A percentile compares a stretch with the other conserved stretches of the same genome.
These are phyloP conservation scores for Malthinus flaveolus DNA, from an alignment of 2,888 invertebrate species.

Conservation along the genomic window DNA sequence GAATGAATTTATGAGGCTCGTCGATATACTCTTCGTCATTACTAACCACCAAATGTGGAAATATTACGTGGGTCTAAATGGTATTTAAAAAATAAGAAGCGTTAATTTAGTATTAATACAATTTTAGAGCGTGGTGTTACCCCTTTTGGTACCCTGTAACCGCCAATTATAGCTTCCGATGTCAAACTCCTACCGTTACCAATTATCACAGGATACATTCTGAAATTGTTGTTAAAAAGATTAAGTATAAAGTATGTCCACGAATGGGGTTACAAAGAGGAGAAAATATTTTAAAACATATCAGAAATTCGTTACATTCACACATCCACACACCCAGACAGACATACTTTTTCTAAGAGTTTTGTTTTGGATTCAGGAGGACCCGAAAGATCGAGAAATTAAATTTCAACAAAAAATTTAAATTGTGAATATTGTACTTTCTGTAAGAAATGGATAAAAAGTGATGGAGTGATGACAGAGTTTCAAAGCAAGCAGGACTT, in stretches of 20 bases:
- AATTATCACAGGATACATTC: constrained; percentile 81
- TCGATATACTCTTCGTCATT: constrained; percentile 73
- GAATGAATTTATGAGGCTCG: constrained; percentile 69
- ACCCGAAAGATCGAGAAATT: too few relatives aligned
- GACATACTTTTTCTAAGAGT: too few relatives aligned
- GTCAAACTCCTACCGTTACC: constrained; percentile 79
- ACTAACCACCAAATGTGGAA: constrained; percentile 77
- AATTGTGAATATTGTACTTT: too few relatives aligned
- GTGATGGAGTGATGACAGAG: too few relatives aligned
- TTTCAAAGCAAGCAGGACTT: too few relatives aligned
- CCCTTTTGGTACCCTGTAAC: constrained; percentile 80
- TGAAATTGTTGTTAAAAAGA: constrained; percentile 43
- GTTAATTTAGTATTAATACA: not conserved
- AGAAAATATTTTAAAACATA: not conserved
- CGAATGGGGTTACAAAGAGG: not conserved
- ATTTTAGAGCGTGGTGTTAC: constrained; percentile 57
- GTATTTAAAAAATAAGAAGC: not conserved
- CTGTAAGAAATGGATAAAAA: too few relatives aligned
- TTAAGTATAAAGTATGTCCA: too few relatives aligned
- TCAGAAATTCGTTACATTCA: too few relatives aligned
- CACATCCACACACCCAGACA: too few relatives aligned
- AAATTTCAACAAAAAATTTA: too few relatives aligned
- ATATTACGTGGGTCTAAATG: constrained; percentile 74
- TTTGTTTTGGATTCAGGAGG: too few relatives aligned
- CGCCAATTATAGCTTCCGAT: constrained; percentile 73